A percentile compares a stretch with the other conserved stretches of the same genome.
Conservation (phyloP, 2,888 invertebrate species). For the Melipona bicolor region DNA sequence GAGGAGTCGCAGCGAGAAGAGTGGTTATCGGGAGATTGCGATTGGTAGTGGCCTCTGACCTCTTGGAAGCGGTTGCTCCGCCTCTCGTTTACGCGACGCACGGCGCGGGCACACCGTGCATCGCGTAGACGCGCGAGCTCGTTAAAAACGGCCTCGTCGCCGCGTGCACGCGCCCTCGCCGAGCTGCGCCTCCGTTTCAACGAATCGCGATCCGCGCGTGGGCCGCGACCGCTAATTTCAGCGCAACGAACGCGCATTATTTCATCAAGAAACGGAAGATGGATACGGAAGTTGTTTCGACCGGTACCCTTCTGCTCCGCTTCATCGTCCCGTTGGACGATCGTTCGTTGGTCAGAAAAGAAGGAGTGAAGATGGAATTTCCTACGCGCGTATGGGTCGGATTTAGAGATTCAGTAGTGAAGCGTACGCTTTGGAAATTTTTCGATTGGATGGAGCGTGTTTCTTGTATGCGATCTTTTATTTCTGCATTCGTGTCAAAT, state of each 20-base stretch:
- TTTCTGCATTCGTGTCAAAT: too few relatives aligned
- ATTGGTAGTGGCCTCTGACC: slow-evolving; percentile 81
- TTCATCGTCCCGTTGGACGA: too few relatives aligned
- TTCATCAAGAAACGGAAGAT: slow-evolving; percentile 79
- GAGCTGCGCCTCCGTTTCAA: slow-evolving; percentile 20
- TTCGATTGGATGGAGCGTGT: too few relatives aligned
- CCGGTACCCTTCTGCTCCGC: background rate
- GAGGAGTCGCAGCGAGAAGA: slow-evolving; percentile 50
- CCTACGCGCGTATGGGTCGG: too few relatives aligned
- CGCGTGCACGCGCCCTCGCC: background rate
- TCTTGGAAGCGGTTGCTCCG: slow-evolving; percentile 75
- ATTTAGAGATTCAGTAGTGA: too few relatives aligned
- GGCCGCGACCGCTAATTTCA: slow-evolving; percentile 78
- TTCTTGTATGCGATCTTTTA: too few relatives aligned
- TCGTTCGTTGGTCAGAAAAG: too few relatives aligned
- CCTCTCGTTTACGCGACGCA: slow-evolving; percentile 78
- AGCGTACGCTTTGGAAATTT: too few relatives aligned
- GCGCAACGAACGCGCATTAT: slow-evolving; percentile 83
- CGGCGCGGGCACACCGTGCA: slow-evolving; percentile 40
- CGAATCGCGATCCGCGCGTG: slow-evolving; percentile 74
- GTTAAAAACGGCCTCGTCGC: slow-evolving; percentile 64
- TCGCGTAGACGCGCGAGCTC: slow-evolving; percentile 49
- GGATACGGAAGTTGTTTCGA: slow-evolving; percentile 74
- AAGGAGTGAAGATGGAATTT: too few relatives aligned
- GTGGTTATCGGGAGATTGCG: slow-evolving; percentile 78